A percentile compares a stretch with the other conserved stretches of the same genome.
Conservation (phyloP, 2,888 invertebrate species). For the Drosophila peninsularis region DNA sequence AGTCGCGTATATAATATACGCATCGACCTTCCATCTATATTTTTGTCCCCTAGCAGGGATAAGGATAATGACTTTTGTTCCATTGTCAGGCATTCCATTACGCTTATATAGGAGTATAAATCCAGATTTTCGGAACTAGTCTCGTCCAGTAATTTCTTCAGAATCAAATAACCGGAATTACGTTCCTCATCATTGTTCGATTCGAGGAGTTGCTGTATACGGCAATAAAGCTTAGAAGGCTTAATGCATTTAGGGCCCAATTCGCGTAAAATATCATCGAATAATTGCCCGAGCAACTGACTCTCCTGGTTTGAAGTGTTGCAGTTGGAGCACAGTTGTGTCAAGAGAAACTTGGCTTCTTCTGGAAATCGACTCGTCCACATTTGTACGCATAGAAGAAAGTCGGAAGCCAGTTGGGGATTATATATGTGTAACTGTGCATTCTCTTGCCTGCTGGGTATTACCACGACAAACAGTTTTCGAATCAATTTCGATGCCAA, state of each 20-base stretch:
- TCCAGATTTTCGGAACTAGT: neutral
- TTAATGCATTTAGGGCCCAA: neutral
- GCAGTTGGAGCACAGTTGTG: constrained; percentile 2
- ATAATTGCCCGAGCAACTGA: neutral
- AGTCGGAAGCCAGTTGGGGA: neutral
- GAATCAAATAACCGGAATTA: constrained; percentile 1
- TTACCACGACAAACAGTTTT: constrained; percentile 2
- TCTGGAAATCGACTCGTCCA: constrained; percentile 6
- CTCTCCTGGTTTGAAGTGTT: neutral
- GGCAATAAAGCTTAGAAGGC: neutral
- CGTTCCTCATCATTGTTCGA: neutral
- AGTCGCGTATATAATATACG: neutral
- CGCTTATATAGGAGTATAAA: constrained; percentile 7
- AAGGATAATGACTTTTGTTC: neutral
- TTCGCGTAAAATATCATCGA: constrained; percentile 10
- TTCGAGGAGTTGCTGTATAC: neutral
- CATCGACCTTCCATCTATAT: constrained; percentile 4
- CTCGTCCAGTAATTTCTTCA: constrained; percentile 9
- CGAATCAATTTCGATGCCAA: constrained; percentile 10
- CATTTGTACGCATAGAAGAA: constrained; percentile 6
- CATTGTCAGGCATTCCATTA: constrained; percentile 21
- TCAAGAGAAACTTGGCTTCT: neutral
- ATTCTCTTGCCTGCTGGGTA: neutral
- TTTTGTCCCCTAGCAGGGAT: neutral
- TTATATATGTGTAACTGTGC: neutral